Percentiles rank a stretch among this genome's conserved stretches.
These are phyloP conservation scores for Borostomias antarcticus DNA, from an alignment of 2,797 vertebrate genomes.

Conservation along the genomic window DNA sequence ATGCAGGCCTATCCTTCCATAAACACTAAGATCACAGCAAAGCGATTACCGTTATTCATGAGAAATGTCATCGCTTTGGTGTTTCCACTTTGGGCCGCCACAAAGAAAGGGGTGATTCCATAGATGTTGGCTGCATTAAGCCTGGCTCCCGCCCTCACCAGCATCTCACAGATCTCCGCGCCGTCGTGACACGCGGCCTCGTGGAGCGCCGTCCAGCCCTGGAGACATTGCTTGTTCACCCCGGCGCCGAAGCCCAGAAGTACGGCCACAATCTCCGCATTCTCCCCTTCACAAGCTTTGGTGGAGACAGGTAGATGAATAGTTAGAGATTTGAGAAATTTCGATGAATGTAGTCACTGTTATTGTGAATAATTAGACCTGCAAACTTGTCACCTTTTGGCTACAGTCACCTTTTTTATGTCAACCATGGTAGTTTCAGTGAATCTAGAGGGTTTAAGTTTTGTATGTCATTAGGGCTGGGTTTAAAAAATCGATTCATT, in stretches of 20 bases:
- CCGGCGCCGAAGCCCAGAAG: slow-evolving; percentile 77
- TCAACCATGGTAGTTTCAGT: too few relatives aligned
- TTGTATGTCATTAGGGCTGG: too few relatives aligned
- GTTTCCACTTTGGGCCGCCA: slow-evolving; percentile 88
- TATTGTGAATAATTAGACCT: background rate
- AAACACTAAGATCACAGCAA: background rate
- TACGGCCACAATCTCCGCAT: slow-evolving; percentile 71
- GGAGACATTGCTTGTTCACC: slow-evolving; percentile 84
- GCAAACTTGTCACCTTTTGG: too few relatives aligned
- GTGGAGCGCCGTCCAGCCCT: slow-evolving; percentile 89
- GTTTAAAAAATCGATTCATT: too few relatives aligned
- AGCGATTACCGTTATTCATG: slow-evolving; percentile 79
- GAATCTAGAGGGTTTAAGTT: too few relatives aligned
- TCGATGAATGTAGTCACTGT: background rate
- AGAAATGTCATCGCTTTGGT: slow-evolving; percentile 83
- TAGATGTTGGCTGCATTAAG: slow-evolving; percentile 80
- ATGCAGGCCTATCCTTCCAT: too few relatives aligned
- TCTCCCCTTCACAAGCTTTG: slow-evolving; percentile 88
- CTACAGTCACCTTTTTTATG: too few relatives aligned
- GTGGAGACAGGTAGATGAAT: slow-evolving; percentile 1
- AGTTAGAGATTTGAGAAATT: background rate
- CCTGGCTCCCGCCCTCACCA: slow-evolving; percentile 88
- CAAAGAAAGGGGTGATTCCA: slow-evolving; percentile 88
- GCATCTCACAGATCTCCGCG: slow-evolving; percentile 87
- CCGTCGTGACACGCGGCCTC: slow-evolving; percentile 84